These are phyloP conservation scores for Sinocyclocheilus anophthalmus DNA, from an alignment of 2,113 vertebrate genomes.

Conservation along the genomic window DNA sequence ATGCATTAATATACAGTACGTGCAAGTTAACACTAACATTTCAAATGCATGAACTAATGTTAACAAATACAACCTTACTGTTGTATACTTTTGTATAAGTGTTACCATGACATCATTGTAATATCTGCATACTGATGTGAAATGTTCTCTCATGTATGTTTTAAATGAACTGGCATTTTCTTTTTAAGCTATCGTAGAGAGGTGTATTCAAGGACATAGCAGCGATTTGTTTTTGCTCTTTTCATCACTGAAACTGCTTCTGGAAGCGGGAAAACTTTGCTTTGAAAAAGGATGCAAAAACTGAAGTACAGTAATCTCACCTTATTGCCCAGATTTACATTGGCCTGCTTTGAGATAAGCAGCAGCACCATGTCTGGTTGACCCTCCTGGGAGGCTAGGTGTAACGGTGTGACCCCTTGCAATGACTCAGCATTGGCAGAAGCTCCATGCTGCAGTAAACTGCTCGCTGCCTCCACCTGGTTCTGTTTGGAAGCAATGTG, in stretches of 20 bases:
- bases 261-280: neutral
- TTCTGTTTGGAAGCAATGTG: conserved; percentile 97
- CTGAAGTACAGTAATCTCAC: conserved; percentile 62
- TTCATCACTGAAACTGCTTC: neutral
- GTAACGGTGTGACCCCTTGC: conserved; percentile 94
- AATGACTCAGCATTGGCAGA: conserved; percentile 89
- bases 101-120: too few species aligned
- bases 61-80: too few species aligned
- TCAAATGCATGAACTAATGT: too few species aligned
- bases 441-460: conserved; percentile 89
- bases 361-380: conserved; percentile 89
- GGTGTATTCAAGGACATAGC: too few species aligned
- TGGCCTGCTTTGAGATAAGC: conserved; percentile 92
- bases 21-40: too few species aligned
- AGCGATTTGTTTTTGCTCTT: neutral
- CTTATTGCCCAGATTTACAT: conserved; percentile 92
- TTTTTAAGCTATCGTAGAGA: too few species aligned
- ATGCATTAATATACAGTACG: too few species aligned
- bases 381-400: conserved; percentile 93
- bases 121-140: too few species aligned
- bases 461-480: conserved; percentile 90
- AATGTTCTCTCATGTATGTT: too few species aligned
- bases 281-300: neutral
- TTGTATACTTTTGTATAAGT: too few species aligned
- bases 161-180: too few species aligned